Conservation (phyloP, 2,888 invertebrate species). For the Carabus problematicus region DNA sequence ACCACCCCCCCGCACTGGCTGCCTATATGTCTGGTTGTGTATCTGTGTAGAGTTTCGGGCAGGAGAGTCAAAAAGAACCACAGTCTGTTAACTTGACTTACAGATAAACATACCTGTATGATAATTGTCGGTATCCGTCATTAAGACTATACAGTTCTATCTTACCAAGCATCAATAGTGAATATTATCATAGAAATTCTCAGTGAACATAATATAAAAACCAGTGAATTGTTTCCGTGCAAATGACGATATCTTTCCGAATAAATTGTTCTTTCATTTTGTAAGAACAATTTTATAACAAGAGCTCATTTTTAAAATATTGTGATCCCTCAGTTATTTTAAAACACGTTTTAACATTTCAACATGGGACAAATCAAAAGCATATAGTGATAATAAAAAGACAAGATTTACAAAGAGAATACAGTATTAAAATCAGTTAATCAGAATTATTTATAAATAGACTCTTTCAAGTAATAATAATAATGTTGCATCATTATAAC, state of each 20-base stretch:
- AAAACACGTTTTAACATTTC: no score
- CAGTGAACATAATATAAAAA: neutral
- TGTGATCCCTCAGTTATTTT: no score
- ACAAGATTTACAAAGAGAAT: no score
- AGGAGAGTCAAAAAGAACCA: conserved; percentile 35
- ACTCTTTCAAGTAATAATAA: neutral
- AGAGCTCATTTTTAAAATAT: no score
- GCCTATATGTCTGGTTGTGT: neutral
- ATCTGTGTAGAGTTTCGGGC: neutral
- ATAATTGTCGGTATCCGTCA: neutral
- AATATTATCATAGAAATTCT: neutral
- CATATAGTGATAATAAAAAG: no score
- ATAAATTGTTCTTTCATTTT: no score
- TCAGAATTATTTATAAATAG: neutral
- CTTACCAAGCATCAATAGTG: no score
- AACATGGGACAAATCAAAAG: no score
- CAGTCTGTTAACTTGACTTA: conserved; percentile 39
- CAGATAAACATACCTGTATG: conserved; percentile 15
- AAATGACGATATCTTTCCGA: no score
- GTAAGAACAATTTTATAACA: no score
- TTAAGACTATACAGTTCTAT: neutral
- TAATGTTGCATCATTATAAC: conserved; percentile 57
- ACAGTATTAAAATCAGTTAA: neutral
- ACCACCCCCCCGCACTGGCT: neutral
- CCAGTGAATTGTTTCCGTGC: neutral